Base-by-base conservation (phyloP, 2,113 vertebrate species). In the Talpa occidentalis region DNA sequence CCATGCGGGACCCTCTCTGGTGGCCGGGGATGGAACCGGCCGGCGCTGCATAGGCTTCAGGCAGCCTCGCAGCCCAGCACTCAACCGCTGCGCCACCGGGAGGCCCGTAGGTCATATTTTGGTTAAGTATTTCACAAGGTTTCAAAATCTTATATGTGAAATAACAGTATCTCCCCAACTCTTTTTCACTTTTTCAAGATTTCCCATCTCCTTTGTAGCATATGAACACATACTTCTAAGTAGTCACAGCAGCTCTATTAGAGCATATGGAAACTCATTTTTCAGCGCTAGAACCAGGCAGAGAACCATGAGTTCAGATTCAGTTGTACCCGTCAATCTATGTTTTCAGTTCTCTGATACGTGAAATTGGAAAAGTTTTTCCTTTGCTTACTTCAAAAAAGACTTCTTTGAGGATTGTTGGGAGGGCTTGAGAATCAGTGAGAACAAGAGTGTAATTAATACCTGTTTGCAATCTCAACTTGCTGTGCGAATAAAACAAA, bases 111-210 rank as follows among this genome's bases (percentile, higher is more conserved):
- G n/a, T 67, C 22, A 80, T 2, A 2, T 44, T 37, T 16, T 15
- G 11, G 30, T 81, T 49, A 87, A 91, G 10, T 56, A 72, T 94
- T 80, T 87, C 59, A 93, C 76, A 91, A 52, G 67, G 88, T 64
- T 24, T 56, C 73, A 81, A 44, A 84, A 76, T 66, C 35, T 73
- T 42, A 7, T 84, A 56, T 26, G 42, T 66, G 52, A 90, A 90
- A 76, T 79, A 82, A 49, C 12, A 70, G 1, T 32, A 54, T 82
- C 94, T 85, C 24, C 28, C 11, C 10, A 59, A 32, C 22, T 42
- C 10, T 69, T 83, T 56, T 44, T 62, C 37, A 37, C 14, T 64
- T 83, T 56, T 44, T 62, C 44, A 32, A 16, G 32, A 5, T 44
- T 73, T 14, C 47, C 10, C 32, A 22, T 87, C 40, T 37, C 19